Percentiles rank a stretch among this genome's conserved stretches.
phyloP scores from a whole-genome alignment of 2,113 vertebrate species.

The Steatornis caripensis region DNA sequence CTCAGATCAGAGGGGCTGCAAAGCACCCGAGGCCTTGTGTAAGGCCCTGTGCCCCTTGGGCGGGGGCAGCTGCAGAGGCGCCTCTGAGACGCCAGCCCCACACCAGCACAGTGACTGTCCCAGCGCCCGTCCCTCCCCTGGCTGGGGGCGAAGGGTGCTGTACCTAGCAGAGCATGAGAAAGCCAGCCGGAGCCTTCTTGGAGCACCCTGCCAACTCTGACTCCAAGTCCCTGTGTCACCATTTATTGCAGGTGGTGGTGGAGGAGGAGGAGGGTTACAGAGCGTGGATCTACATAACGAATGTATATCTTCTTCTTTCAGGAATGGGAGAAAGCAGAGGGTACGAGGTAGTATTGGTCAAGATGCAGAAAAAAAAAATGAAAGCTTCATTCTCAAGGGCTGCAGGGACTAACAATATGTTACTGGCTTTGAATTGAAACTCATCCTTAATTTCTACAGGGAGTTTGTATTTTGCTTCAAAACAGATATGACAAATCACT shows the following conservation, averaged over 20 bases:
- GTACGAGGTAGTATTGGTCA: not conserved
- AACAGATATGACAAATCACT: not conserved
- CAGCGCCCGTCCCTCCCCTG: rapidly evolving
- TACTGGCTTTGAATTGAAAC: not conserved
- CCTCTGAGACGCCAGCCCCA: too few species aligned
- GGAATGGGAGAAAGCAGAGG: not conserved
- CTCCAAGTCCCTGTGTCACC: not conserved
- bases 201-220: too few species aligned
- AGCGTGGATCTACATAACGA: rapidly evolving
- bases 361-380: not conserved
- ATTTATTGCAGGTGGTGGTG: not conserved
- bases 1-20: not conserved
- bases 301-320: not conserved
- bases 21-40: not conserved
- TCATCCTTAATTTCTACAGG: not conserved
- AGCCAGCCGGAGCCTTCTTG: rapidly evolving
- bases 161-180: rapidly evolving
- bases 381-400: not conserved
- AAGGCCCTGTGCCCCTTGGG: too few species aligned
- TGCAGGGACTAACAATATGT: not conserved
- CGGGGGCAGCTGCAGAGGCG: too few species aligned
- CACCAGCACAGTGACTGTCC: rapidly evolving
- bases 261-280: not conserved
- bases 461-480: not conserved
- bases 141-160: too few species aligned